A percentile compares a stretch with the other conserved stretches of the same genome.
Conservation (phyloP, 2,888 invertebrate species). For the Philereme transversata region DNA sequence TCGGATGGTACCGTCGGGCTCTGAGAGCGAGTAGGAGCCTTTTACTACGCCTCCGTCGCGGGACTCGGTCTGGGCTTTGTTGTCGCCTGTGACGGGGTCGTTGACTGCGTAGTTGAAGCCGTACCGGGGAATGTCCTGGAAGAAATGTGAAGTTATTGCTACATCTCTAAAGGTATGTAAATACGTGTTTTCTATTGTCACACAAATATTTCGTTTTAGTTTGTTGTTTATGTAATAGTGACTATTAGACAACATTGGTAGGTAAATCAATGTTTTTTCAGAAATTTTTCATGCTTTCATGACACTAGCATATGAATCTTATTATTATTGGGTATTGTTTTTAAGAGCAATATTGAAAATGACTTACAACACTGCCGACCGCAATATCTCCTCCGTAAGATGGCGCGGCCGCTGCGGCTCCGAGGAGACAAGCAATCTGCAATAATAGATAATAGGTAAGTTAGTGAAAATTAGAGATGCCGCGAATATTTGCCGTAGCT, state of each 20-base stretch:
- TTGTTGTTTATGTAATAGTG: too few relatives aligned
- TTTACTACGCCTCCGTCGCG: conserved; percentile 75
- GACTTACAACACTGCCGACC: conserved; percentile 59
- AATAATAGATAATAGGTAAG: conserved; percentile 17
- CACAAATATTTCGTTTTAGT: too few relatives aligned
- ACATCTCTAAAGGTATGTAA: too few relatives aligned
- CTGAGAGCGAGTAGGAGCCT: conserved; percentile 74
- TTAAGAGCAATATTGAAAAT: not conserved
- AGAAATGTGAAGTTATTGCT: not conserved
- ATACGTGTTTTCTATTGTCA: too few relatives aligned
- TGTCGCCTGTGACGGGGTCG: conserved; percentile 76
- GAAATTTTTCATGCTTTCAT: too few relatives aligned
- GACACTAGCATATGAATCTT: too few relatives aligned
- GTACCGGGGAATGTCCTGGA: conserved; percentile 71
- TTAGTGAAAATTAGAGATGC: too few relatives aligned
- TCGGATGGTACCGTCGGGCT: conserved; percentile 74
- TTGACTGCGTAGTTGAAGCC: conserved; percentile 78
- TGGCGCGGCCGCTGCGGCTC: conserved; percentile 62
- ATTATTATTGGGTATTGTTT: not conserved
- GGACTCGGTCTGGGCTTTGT: conserved; percentile 72
- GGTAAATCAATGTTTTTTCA: too few relatives aligned
- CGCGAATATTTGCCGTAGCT: too few relatives aligned
- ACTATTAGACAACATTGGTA: too few relatives aligned
- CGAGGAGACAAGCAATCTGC: conserved; percentile 66
- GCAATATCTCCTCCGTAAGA: conserved; percentile 42